Base-by-base conservation (phyloP, 2,797 vertebrate species). In the Microctenopoma steveboyesi region DNA sequence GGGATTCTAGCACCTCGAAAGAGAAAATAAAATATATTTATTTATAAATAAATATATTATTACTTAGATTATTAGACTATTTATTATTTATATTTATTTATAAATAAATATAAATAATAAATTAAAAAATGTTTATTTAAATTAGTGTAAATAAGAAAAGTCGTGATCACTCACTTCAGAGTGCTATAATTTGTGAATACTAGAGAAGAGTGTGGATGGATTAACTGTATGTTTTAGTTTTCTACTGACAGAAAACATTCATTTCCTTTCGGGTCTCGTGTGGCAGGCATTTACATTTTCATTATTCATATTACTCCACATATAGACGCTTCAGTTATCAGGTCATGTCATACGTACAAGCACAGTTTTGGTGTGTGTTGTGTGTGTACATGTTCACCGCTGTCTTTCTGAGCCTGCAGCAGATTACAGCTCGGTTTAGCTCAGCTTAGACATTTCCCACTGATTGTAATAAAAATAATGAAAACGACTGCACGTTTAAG, bases 231-330 rank as follows among this genome's bases (percentile, higher is more conserved):
- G 7, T 61, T 51, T 67, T 33, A 8, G 69, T 62, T 74, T 48
- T 59, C 14, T 13, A 1, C 14, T 3, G 16, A 66, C 65, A 55
- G 70, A 86, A 88, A 60, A 27, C 45, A 85, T 84, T 88, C 30
- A 83, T 89, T 86, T 79, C 54, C 7, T 30, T 74, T 67, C 86
- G 78, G 81, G 64, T 78, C 51, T 65, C 65, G 35, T 79, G 49
- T 55, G 18, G 73, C 73, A 80, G 46, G 33, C 49, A 27, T 76
- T 82, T 49, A 15, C 56, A 78, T 43, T 76, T 84, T 71, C 71
- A 74, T 64, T 64, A 85, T 72, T 83, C 49, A 35, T 70, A 68
- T 76, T 60, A 63, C 49, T 72, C 59, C 50, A 30, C 39, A 74
- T 74, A 37, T 58, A 67, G 40, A 76, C 50, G 43, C 67, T 69